A percentile compares a stretch with the other conserved stretches of the same genome.
Conservation (phyloP, 1,140 invertebrate species). For the Bombus haemorrhoidalis region DNA sequence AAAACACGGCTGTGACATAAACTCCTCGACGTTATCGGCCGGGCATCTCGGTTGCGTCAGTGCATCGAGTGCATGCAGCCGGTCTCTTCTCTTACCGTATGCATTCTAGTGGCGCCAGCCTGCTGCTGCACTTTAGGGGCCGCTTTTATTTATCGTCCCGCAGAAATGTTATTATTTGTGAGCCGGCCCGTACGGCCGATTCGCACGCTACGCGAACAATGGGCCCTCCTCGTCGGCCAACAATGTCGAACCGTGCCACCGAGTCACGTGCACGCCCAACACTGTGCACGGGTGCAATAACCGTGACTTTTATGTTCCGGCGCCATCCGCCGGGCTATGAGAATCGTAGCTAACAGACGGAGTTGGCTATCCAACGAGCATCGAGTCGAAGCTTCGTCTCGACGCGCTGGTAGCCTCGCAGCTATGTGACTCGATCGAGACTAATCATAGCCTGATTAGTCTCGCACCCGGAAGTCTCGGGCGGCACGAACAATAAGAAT, state of each 20-base stretch:
- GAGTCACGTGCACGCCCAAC: constrained; percentile 63
- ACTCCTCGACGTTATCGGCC: constrained; percentile 25
- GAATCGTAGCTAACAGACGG: background rate
- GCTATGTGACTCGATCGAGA: background rate
- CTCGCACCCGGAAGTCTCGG: background rate
- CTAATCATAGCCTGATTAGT: background rate
- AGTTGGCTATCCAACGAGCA: background rate
- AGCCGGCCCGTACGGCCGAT: constrained; percentile 45
- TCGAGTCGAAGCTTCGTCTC: background rate
- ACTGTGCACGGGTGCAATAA: constrained; percentile 60
- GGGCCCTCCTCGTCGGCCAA: constrained; percentile 65
- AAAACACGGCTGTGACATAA: constrained; percentile 20
- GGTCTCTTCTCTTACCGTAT: background rate
- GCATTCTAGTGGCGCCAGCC: constrained; percentile 37
- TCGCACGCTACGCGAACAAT: constrained; percentile 72
- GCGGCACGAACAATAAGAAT: background rate
- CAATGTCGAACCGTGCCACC: constrained; percentile 72
- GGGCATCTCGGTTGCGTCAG: constrained; percentile 42
- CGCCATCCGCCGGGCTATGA: constrained; percentile 54
- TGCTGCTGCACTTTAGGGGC: constrained; percentile 44
- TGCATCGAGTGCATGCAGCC: constrained; percentile 8
- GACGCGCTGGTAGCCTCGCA: background rate
- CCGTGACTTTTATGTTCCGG: constrained; percentile 75
- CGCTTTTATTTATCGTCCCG: constrained; percentile 62
- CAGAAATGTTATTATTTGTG: constrained; percentile 65